These are phyloP conservation scores for Aptenodytes patagonicus DNA, from an alignment of 2,113 vertebrate genomes.

Conservation along the genomic window DNA sequence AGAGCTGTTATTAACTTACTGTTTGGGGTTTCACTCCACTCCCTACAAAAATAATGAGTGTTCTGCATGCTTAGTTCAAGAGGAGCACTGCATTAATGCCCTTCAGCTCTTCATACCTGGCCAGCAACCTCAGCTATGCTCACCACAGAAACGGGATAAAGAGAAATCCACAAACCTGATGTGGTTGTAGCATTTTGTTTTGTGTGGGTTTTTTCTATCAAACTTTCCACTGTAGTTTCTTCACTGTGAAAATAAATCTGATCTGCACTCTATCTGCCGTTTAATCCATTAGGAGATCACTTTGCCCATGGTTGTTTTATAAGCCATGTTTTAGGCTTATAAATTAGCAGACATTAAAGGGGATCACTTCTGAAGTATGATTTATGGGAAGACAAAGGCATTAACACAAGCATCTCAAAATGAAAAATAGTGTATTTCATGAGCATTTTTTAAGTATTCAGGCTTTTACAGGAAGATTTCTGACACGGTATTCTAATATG, in stretches of 20 bases:
- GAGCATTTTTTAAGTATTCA: not conserved
- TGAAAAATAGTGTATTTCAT: not conserved
- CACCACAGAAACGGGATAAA: not conserved
- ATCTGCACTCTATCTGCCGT: not conserved
- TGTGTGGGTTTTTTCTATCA: not conserved
- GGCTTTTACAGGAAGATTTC: not conserved
- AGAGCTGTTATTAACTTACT: not conserved
- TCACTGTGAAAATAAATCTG: not conserved
- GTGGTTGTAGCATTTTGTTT: not conserved
- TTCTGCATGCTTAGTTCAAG: not conserved
- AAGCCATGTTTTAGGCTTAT: not conserved
- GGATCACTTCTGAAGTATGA: not conserved
- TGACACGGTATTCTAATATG: not conserved
- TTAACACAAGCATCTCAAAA: not conserved
- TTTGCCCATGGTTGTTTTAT: not conserved
- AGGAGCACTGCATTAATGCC: not conserved
- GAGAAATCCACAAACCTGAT: not conserved
- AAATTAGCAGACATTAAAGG: not conserved
- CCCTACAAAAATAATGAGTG: not conserved
- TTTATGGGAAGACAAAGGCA: not conserved
- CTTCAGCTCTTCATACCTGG: not conserved
- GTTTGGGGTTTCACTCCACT: not conserved
- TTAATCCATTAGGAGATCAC: not conserved
- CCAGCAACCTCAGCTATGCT: not conserved
- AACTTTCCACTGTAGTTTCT: not conserved